Evolutionary conservation across 2,113 vertebrate genomes (phyloP).

Genomic region (Pachycephala philippinensis): DNA sequence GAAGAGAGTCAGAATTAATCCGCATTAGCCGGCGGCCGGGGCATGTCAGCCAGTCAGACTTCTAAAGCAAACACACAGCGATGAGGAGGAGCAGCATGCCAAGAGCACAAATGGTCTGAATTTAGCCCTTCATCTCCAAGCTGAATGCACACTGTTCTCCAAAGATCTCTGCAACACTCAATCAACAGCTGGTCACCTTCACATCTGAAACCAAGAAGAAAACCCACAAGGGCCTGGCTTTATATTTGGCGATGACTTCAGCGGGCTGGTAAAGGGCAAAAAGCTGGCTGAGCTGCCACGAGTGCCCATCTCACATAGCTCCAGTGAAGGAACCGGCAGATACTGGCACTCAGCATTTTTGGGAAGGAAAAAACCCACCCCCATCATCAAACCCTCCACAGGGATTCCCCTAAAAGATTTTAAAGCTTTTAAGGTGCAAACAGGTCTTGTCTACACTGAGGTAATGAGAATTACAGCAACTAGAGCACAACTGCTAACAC

Average conservation of each 20-base stretch:
- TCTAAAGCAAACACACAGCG: conserved; percentile 43
- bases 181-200: conserved; percentile 42
- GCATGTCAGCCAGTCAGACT: conserved; percentile 36
- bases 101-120: conserved; percentile 52
- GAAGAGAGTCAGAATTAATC: conserved; percentile 33
- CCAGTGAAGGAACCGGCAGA: neutral
- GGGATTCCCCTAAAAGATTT: neutral
- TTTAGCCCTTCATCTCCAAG: conserved; percentile 38
- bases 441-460: conserved; percentile 10
- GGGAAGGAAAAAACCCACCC: neutral
- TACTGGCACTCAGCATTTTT: neutral
- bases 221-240: neutral
- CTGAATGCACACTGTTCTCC: neutral
- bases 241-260: neutral
- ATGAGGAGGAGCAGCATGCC: neutral
- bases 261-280: neutral
- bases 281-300: neutral
- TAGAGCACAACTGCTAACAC: neutral
- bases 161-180: conserved; percentile 24
- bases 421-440: conserved; percentile 29
- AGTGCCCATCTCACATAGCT: neutral
- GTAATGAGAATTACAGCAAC: conserved; percentile 20
- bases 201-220: conserved; percentile 23
- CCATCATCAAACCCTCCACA: neutral
- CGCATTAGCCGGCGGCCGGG: neutral